Conservation (phyloP, 2,113 vertebrate species). For the Nothobranchius furzeri region DNA sequence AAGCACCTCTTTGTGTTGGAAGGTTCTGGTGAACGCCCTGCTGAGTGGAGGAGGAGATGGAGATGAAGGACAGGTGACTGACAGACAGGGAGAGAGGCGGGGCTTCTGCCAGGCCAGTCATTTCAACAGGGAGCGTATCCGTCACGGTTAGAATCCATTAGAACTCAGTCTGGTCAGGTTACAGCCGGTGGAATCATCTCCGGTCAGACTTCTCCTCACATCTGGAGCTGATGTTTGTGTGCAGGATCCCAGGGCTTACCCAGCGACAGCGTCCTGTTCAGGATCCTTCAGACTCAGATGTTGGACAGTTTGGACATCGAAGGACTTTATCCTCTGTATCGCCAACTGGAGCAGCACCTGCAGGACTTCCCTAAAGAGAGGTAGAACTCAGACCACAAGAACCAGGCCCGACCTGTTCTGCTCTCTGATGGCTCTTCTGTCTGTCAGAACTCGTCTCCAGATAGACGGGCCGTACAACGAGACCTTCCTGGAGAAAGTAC, state of each 20-base stretch:
- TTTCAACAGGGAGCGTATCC: conserved; percentile 82
- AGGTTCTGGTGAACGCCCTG: conserved; percentile 84
- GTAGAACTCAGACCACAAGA: conserved; percentile 54
- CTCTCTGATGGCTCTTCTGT: conserved; percentile 10
- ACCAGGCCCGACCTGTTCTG: not conserved
- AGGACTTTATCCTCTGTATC: conserved; percentile 91
- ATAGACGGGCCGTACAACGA: conserved; percentile 93
- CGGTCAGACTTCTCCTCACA: too few relatives aligned
- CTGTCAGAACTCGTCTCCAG: conserved; percentile 84
- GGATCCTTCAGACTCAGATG: conserved; percentile 95
- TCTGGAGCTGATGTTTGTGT: not conserved
- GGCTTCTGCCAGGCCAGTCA: conserved; percentile 90
- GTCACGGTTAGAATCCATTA: conserved; percentile 78
- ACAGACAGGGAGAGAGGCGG: conserved; percentile 79
- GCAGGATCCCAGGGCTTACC: conserved; percentile 84
- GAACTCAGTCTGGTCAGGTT: too few relatives aligned
- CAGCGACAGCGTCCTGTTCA: conserved; percentile 88
- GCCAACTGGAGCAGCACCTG: conserved; percentile 88
- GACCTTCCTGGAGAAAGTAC: conserved; percentile 89
- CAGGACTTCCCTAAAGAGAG: conserved; percentile 93
- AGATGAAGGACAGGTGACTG: conserved; percentile 72
- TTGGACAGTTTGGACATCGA: conserved; percentile 95
- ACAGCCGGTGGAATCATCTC: too few relatives aligned
- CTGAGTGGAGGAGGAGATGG: conserved; percentile 83
- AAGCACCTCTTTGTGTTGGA: not conserved